Base-by-base conservation (phyloP, 2,888 invertebrate genomes). In the Entomobrya proxima region DNA sequence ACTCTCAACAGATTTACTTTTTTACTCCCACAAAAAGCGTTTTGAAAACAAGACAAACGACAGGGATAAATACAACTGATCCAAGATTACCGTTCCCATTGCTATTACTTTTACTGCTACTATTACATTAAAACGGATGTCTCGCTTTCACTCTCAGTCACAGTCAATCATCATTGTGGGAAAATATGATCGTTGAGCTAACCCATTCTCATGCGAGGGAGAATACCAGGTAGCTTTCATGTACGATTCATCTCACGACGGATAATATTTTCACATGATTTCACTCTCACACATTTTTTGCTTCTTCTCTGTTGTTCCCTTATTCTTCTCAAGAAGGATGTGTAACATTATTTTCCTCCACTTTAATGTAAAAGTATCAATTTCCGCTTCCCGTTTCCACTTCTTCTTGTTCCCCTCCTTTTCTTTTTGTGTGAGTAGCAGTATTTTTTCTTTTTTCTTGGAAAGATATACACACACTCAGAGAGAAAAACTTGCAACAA, bases 241-340 rank as follows among this genome's bases (percentile, higher is more conserved):
- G 24, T 58, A 24, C 6, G 72, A 85, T 85, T 78, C 85, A 30
- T 58, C 69, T 85, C 78, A 85, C 50, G 74, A 44, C 40, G 77
- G 58, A 84, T 84, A 85, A 86, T 76, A 80, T 87, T 86, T 87
- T 76, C 79, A 76, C 84, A 84, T 86, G 83, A 79, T 77, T 86
- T 87, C 83, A 67, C 69, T 11, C 55, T 55, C 21, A 69, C 32
- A 52, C 74, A 76, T 79, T 85, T 74, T 72, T 85, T 40, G 32
- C n/a, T 50, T 9, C 67, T 47, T 78, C 27, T 64, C 30, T n/a
- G n/a, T n/a, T n/a, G n/a, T n/a, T n/a, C n/a, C n/a, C n/a, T n/a
- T n/a, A n/a, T n/a, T 24, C 44, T 30, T 81, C 1, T 61, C 30
- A 37, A 18, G 18, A 64, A 72, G 52, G 40, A 77, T 67, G 77